Conservation (phyloP, 2,888 invertebrate genomes). For the Drosophila ezoana region DNA sequence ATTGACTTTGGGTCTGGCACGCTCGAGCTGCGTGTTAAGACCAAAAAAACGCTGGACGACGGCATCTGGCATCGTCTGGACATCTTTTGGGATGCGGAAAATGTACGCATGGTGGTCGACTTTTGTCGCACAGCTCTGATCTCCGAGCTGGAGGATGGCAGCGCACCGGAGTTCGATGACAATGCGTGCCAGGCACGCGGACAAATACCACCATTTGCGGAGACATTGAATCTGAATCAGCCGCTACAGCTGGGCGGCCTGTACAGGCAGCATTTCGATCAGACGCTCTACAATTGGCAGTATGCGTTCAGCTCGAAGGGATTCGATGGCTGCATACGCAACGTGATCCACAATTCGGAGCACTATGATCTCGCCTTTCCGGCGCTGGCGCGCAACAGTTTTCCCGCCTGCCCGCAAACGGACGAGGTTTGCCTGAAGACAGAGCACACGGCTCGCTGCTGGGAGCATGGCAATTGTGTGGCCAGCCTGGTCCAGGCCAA, state of each 20-base stretch:
- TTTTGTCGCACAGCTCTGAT: conserved; percentile 95
- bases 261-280: conserved; percentile 95
- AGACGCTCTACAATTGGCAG: conserved; percentile 94
- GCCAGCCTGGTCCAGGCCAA: conserved; percentile 94
- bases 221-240: conserved; percentile 96
- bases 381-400: conserved; percentile 93
- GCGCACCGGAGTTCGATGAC: conserved; percentile 94
- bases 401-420: conserved; percentile 95
- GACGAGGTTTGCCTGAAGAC: conserved; percentile 95
- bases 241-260: conserved; percentile 97
- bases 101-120: conserved; percentile 95
- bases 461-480: conserved; percentile 96
- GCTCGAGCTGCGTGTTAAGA: conserved; percentile 92
- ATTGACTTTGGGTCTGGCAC: conserved; percentile 98
- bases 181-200: conserved; percentile 95
- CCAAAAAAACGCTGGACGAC: conserved; percentile 94
- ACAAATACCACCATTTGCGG: conserved; percentile 96
- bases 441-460: conserved; percentile 93
- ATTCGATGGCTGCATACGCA: conserved; percentile 98
- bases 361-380: conserved; percentile 97
- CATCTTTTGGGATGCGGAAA: conserved; percentile 97
- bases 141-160: conserved; percentile 94
- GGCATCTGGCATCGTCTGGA: conserved; percentile 99
- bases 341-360: conserved; percentile 97
- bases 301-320: conserved; percentile 95